phyloP scores from a whole-genome alignment of 1,140 invertebrate species.

The Drosophila orena region DNA sequence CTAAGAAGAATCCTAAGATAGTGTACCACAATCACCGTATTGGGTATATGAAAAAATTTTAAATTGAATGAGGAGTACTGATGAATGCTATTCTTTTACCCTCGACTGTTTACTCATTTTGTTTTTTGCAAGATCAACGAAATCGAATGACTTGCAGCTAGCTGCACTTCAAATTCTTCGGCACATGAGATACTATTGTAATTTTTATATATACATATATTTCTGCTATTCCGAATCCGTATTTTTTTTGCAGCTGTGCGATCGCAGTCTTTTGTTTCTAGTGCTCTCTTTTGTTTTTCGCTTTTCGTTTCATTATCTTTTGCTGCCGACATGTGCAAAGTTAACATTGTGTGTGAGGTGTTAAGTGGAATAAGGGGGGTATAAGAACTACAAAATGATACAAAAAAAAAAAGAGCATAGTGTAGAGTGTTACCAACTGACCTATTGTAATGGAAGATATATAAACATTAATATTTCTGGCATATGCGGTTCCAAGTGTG shows the following conservation, averaged over 20 bases:
- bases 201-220: constrained; percentile 13
- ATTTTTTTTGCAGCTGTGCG: constrained; percentile 28
- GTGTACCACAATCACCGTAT: too few species aligned
- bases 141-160: constrained; percentile 30
- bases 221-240: constrained; percentile 23
- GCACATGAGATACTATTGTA: constrained; percentile 9
- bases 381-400: constrained; percentile 2
- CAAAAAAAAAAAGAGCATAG: not conserved
- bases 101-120: not conserved
- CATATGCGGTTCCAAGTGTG: constrained; percentile 2
- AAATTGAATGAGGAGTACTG: too few species aligned
- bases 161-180: constrained; percentile 23
- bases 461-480: constrained; percentile 7
- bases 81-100: too few species aligned
- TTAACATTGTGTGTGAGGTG: constrained; percentile 1
- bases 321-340: constrained; percentile 12
- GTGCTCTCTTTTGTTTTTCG: constrained; percentile 18
- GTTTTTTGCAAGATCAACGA: constrained; percentile 26
- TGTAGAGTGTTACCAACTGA: constrained; percentile 33
- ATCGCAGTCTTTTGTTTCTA: constrained; percentile 10
- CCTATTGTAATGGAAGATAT: constrained; percentile 26
- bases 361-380: not conserved
- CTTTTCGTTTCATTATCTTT: constrained; percentile 27
- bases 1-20: too few species aligned
- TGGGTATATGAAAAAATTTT: too few species aligned